Evolutionary conservation across 2,888 invertebrate genomes (phyloP).

Genomic region (Camponotus fellah): DNA sequence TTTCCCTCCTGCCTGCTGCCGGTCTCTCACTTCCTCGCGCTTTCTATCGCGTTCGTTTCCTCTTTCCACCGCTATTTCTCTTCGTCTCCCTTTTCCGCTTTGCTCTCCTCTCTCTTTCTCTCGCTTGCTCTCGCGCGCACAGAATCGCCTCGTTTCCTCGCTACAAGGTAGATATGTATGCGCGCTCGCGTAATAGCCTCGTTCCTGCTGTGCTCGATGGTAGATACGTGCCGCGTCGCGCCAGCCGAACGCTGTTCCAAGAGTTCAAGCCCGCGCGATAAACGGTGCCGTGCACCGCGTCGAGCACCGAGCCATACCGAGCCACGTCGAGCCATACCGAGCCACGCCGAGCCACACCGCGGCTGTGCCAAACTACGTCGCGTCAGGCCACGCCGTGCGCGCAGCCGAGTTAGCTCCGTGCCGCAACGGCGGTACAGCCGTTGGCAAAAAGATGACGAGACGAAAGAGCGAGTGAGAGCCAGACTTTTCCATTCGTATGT

Average conservation of each 20-base stretch:
- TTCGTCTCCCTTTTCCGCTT: not conserved
- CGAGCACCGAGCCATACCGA: slow-evolving; percentile 52
- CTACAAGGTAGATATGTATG: slow-evolving; percentile 74
- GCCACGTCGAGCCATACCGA: slow-evolving; percentile 47
- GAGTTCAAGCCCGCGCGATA: slow-evolving; percentile 78
- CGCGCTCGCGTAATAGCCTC: slow-evolving; percentile 82
- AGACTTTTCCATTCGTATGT: slow-evolving; percentile 48
- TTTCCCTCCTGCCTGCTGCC: slow-evolving; percentile 34
- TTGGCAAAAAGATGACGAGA: slow-evolving; percentile 59
- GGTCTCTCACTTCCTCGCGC: slow-evolving; percentile 46
- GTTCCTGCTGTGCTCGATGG: slow-evolving; percentile 79
- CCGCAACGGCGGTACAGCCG: slow-evolving; percentile 58
- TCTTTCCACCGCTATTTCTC: slow-evolving; percentile 34
- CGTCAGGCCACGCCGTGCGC: slow-evolving; percentile 7
- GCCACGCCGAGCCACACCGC: slow-evolving; percentile 20
- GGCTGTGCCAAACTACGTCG: slow-evolving; percentile 36
- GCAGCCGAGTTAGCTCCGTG: slow-evolving; percentile 31
- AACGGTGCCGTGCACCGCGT: slow-evolving; percentile 75
- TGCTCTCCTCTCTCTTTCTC: not conserved
- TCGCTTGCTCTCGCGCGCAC: slow-evolving; percentile 42
- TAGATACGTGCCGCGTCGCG: slow-evolving; percentile 78
- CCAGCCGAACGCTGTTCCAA: slow-evolving; percentile 63
- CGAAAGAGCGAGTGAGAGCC: slow-evolving; percentile 33
- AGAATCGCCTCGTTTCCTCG: slow-evolving; percentile 65
- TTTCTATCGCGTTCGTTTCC: slow-evolving; percentile 26